Evolutionary conservation across 2,113 vertebrate genomes (phyloP), one percentile per base, ranked within the genome.

Genomic region (Eira barbara): DNA sequence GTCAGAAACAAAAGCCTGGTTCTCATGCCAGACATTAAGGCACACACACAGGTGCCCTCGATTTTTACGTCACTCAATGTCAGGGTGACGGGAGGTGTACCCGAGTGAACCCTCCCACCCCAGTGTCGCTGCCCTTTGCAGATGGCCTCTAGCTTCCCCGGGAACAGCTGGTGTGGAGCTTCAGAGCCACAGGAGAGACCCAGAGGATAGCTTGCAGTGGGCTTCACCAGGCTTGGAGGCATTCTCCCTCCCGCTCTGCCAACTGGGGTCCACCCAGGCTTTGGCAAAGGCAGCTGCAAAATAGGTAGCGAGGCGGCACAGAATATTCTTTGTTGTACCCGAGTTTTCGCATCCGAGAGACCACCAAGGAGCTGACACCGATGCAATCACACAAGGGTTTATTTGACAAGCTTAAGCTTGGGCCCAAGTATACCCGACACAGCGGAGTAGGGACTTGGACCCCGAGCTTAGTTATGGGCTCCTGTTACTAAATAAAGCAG

Each of bases 141-240:
- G 63, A 52, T 27, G 52, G 49, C 47, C 61, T 89, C 57, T 90
- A n/a, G 82, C 73, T 95, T 95, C 86, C 83, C 15, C 0, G 71
- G 36, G 18, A 85, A 82, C 0, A 0, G 67, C 69, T 87, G 82
- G 39, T 45, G 29, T 83, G 96, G 82, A 90, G 63, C 45, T 67
- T 92, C 52, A 83, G 94, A 97, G 20, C 6, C 94, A 2, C 15
- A 89, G 89, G 78, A 92, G 82, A 91, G 95, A 93, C 42, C 12
- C 57, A 81, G 31, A 83, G 86, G 47, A 90, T 63, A 94, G 94
- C 92, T n/a, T 80, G 61, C 18, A 39, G 25, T 85, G 87, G 61
- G 65, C 87, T 90, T 34, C 18, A 78, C 27, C 49, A 73, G 63
- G 76, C 0, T 17, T 65, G 17, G 42, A 81, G 7, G 14, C 89